Evolutionary conservation across 2,113 vertebrate genomes (phyloP), one percentile per base, ranked within the genome.

Genomic region (Malurus alboscapulatus): DNA sequence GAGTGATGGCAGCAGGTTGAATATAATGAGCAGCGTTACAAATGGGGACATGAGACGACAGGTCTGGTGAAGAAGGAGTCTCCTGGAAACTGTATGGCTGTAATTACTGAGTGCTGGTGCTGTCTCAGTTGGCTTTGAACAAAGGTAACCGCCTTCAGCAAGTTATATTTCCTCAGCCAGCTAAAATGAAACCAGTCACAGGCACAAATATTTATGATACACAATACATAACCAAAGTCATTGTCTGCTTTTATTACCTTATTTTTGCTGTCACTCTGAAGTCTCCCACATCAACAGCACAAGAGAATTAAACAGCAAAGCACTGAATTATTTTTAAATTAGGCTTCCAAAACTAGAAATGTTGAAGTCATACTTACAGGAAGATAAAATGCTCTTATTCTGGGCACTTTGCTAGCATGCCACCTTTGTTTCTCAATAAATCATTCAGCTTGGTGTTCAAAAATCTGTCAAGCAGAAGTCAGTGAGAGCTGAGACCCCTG

Each of bases 21-120:
- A 97, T 96, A 98, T 98, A 98, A 98, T 98, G 97, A 97, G 98
- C 97, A 96, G 76, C 68, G 89, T 97, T 97, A 97, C 96, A 97
- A 97, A 98, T 96, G 96, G 96, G 96, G 94, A 97, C 95, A 95
- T 19, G 63, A 97, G 96, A 97, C 65, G 53, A 97, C 96, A 89
- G 94, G 95, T 95, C 95, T 97, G 92, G 92, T 95, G 97, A 97
- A 96, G 97, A 92, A 44, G 57, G 97, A 96, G 88, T 96, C 96
- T 96, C 96, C 95, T 96, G 90, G 96, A 98, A 97, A 97, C 96
- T 94, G 95, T 76, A 45, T 91, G 83, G 93, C 96, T 97, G 94
- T 97, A 97, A 98, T 98, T 98, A 97, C 96, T 95, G 96, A 97
- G 96, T 57, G 94, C 93, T 59, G 12, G 79, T 94, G 95, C 77